Evolutionary conservation across 2,113 vertebrate species (phyloP).

Genomic region (Anguilla rostrata): DNA sequence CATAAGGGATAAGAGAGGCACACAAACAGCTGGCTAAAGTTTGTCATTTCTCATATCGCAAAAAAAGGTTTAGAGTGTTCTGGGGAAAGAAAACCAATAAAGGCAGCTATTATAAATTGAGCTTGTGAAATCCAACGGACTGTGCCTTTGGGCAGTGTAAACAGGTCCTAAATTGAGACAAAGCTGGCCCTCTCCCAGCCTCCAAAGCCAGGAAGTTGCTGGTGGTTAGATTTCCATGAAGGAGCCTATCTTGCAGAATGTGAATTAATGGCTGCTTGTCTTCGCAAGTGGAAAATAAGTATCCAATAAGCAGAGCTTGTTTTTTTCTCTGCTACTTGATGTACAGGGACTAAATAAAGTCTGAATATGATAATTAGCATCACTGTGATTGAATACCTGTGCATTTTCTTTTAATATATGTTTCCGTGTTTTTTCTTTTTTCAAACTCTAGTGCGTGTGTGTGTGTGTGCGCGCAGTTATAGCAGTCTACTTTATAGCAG

Average conservation of each 20-base stretch:
- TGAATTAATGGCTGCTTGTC: background rate
- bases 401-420: too few species aligned
- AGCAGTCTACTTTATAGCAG: background rate
- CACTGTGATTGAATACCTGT: too few species aligned
- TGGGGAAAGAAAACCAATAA: background rate
- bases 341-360: too few species aligned
- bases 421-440: too few species aligned
- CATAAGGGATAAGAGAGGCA: background rate
- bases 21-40: background rate
- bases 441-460: too few species aligned
- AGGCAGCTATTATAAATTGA: constrained; percentile 11
- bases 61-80: background rate
- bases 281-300: background rate
- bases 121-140: background rate
- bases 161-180: constrained; percentile 16
- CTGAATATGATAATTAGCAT: too few species aligned
- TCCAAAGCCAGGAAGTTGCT: constrained; percentile 11
- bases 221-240: constrained; percentile 11
- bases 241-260: background rate
- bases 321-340: background rate
- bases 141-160: constrained; percentile 5
- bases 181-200: background rate
- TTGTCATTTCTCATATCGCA: background rate
- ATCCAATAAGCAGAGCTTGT: background rate
- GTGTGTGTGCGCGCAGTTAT: too few species aligned